Evolutionary conservation across 1,140 invertebrate species (phyloP), one percentile per base, ranked within the genome.

Genomic region (Neodiprion virginianus): DNA sequence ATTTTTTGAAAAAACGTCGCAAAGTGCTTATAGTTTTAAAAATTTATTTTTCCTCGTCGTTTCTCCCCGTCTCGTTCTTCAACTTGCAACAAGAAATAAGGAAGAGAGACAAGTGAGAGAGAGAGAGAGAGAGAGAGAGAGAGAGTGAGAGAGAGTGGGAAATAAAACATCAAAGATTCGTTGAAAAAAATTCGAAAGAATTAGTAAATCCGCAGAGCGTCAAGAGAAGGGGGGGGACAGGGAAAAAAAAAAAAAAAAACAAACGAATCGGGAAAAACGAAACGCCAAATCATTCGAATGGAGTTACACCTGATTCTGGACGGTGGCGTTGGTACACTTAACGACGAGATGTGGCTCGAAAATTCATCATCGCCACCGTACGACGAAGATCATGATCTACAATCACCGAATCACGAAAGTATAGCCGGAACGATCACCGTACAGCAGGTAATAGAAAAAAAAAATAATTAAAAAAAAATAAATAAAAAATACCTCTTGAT

Each of bases 301-400:
- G 85, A 87, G 78, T 79, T 85, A 47, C 80, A 86, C 80, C 77
- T 85, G 70, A 86, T 84, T 48, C 85, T 87, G 85, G 85, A 87
- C 71, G 67, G 80, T n/a, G 80, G 80, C 49, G 77, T 84, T 71
- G 87, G 83, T 75, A 80, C 82, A 74, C 73, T 85, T 47, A 84
- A 83, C 73, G 83, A 79, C 61, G 69, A 81, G 23, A 85, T 84
- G 79, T 87, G 86, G 86, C 81, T 86, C 48, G 78, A 77, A 17
- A 82, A 78, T 48, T 81, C 85, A 14, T 76, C 84, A 17, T 85
- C 86, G 17, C 83, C 86, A 10, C 79, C 83, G 17, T 88, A 87
- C 74, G 84, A 87, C 70, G 82, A 87, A 74, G 17, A 21, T 21
- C 17, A 21, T 21, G 17, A 21, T 21, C 17, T 21, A 21, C 72